Evolutionary conservation across 2,113 vertebrate genomes (phyloP).

Genomic region (Amazona vittata): DNA sequence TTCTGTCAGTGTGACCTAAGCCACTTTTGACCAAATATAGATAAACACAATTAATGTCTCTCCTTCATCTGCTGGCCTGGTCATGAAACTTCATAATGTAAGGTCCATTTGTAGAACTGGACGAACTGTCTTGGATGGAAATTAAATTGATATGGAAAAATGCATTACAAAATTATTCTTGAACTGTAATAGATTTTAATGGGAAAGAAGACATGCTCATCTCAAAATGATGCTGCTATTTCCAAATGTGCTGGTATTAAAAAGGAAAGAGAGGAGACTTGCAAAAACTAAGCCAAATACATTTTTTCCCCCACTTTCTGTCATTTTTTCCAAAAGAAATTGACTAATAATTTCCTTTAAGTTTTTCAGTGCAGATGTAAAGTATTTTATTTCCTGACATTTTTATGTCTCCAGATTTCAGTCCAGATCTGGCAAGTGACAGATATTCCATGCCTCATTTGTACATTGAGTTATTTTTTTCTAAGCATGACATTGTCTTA

Average conservation of each 20-base stretch:
- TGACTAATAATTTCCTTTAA: background rate
- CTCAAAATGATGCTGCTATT: background rate
- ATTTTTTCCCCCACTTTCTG: background rate
- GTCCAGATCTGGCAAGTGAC: slow-evolving; percentile 18
- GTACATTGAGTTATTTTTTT: background rate
- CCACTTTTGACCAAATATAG: slow-evolving; percentile 13
- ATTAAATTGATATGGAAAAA: slow-evolving; percentile 15
- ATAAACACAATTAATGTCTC: background rate
- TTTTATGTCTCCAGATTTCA: slow-evolving; percentile 4
- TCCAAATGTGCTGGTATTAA: background rate
- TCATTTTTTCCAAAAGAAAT: background rate
- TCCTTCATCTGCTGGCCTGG: slow-evolving; percentile 10
- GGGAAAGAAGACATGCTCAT: background rate
- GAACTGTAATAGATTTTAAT: background rate
- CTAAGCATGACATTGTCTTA: slow-evolving; percentile 23
- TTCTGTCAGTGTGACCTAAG: slow-evolving; percentile 10
- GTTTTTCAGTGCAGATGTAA: background rate
- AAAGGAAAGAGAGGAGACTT: background rate
- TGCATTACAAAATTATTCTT: background rate
- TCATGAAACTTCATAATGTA: background rate
- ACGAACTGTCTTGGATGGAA: background rate
- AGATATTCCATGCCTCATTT: slow-evolving; percentile 16
- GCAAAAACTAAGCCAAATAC: background rate
- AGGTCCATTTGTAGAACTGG: background rate
- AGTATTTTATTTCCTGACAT: slow-evolving; percentile 14